Conservation (phyloP, 2,113 vertebrate species). For the Dicaeum eximium region DNA sequence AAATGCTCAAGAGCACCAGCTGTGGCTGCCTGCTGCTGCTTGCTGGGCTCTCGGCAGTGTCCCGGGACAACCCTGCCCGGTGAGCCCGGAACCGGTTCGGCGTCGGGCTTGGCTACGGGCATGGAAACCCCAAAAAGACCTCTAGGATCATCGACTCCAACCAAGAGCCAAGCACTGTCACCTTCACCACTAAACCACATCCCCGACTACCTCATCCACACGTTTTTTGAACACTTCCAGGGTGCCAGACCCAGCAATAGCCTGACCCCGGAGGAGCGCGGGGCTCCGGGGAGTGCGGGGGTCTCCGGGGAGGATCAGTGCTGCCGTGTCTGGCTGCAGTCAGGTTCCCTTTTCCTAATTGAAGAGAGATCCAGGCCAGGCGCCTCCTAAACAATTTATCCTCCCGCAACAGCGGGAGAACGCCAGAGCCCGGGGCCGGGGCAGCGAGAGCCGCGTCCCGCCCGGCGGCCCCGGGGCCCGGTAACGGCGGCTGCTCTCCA, state of each 20-base stretch:
- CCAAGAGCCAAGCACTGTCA: neutral
- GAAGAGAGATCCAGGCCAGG: constrained; percentile 6
- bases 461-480: neutral
- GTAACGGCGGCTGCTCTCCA: constrained; percentile 37
- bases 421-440: too few species aligned
- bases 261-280: rapidly evolving
- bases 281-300: rapidly evolving
- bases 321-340: neutral
- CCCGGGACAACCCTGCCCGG: neutral
- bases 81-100: rapidly evolving
- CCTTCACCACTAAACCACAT: neutral
- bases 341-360: constrained; percentile 2
- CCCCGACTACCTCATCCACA: neutral
- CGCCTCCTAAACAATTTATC: neutral
- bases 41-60: neutral
- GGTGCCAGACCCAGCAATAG: neutral
- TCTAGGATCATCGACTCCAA: neutral
- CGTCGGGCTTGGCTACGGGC: rapidly evolving
- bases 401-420: neutral
- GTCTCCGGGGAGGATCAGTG: neutral
- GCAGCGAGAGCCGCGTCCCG: neutral
- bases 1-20: neutral
- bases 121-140: neutral
- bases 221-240: neutral
- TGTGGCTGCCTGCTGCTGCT: neutral